Evolutionary conservation across 2,113 vertebrate genomes (phyloP).

Genomic region (Okapia johnstoni): DNA sequence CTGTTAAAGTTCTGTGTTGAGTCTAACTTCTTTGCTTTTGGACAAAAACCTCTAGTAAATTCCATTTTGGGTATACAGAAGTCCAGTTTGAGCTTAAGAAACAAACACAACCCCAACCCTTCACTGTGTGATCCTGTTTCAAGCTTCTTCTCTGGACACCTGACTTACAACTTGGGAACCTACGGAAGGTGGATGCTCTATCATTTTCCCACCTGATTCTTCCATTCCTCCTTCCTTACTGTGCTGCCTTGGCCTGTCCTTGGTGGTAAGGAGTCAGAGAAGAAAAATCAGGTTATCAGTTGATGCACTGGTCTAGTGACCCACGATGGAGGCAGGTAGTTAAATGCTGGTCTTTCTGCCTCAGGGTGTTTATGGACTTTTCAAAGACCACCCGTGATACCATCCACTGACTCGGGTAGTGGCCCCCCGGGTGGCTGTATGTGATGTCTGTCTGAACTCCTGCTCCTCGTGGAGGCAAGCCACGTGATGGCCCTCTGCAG

Average conservation of each 20-base stretch:
- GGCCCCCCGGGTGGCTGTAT: rapidly evolving
- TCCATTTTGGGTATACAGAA: not conserved
- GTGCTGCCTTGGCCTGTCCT: not conserved
- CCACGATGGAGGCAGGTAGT: rapidly evolving
- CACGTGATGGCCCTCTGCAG: no score
- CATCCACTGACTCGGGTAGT: not conserved
- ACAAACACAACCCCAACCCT: not conserved
- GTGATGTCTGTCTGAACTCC: not conserved
- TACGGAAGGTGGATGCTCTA: not conserved
- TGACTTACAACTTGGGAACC: not conserved
- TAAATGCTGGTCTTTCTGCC: not conserved
- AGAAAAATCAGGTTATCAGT: not conserved
- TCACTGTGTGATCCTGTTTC: not conserved
- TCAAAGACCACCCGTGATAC: no score
- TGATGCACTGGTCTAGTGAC: rapidly evolving
- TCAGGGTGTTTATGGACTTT: not conserved
- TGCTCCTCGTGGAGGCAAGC: not conserved
- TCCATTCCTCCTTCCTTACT: not conserved
- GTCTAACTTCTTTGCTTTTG: not conserved
- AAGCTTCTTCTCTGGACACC: not conserved
- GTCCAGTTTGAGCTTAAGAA: not conserved
- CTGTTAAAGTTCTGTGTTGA: not conserved
- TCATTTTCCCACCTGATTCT: not conserved
- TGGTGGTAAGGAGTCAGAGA: not conserved
- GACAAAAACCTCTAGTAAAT: not conserved